Evolutionary conservation across 2,797 vertebrate species (phyloP).

Genomic region (Sebastes taczanowskii): DNA sequence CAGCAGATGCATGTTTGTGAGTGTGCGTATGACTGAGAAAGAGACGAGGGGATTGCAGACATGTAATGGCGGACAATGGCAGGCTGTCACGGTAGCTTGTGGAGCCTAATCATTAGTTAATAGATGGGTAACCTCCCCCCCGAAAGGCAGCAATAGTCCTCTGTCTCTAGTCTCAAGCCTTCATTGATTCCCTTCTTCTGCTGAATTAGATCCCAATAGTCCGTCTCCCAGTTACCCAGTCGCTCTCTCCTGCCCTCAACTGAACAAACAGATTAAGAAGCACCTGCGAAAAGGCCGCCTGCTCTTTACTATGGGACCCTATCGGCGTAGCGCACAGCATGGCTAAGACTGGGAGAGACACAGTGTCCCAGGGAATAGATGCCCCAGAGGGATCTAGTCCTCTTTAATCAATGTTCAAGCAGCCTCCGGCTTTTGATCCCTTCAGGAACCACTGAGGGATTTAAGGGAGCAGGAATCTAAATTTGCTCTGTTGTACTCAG

Average conservation of each 20-base stretch:
- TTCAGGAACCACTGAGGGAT: conserved; percentile 68
- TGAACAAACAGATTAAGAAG: conserved; percentile 80
- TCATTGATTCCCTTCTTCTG: conserved; percentile 79
- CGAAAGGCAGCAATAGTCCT: conserved; percentile 63
- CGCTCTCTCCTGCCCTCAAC: conserved; percentile 67
- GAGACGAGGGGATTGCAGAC: conserved; percentile 71
- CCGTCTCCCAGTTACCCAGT: conserved; percentile 65
- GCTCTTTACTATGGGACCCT: conserved; percentile 51
- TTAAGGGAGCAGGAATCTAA: conserved; percentile 68
- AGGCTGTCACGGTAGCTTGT: conserved; percentile 84
- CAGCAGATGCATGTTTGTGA: conserved; percentile 81
- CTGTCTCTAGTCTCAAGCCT: conserved; percentile 59
- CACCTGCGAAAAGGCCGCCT: conserved; percentile 74
- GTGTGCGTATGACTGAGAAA: conserved; percentile 56
- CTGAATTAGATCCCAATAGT: conserved; percentile 76
- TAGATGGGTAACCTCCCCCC: conserved; percentile 76
- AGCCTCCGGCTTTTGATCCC: conserved; percentile 78
- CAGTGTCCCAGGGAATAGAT: conserved; percentile 66
- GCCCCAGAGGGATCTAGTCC: conserved; percentile 72
- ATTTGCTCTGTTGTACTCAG: conserved; percentile 61
- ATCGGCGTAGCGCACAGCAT: conserved; percentile 64
- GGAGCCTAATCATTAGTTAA: conserved; percentile 87
- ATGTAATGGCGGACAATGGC: conserved; percentile 79
- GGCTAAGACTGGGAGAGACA: conserved; percentile 73
- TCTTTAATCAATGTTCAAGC: conserved; percentile 80